Conservation (phyloP, 2,888 invertebrate genomes). For the Argyresthia albistria region DNA sequence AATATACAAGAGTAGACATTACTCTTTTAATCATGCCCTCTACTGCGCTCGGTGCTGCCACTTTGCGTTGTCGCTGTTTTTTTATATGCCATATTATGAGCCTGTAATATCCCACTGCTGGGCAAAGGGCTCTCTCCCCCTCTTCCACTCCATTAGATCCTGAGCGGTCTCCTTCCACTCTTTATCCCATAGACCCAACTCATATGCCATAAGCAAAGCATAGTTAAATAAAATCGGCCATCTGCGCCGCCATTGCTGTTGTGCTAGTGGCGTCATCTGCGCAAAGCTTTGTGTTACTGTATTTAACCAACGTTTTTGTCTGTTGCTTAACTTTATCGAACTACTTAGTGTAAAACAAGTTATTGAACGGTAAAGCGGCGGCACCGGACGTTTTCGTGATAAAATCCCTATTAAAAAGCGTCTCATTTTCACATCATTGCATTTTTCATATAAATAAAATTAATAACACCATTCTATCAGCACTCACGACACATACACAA, state of each 20-base stretch:
- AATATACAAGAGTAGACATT: conserved; percentile 57
- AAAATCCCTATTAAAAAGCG: conserved; percentile 51
- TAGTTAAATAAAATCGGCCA: too few relatives aligned
- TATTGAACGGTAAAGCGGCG: conserved; percentile 24
- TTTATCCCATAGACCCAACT: too few relatives aligned
- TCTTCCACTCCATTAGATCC: too few relatives aligned
- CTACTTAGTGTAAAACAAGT: conserved; percentile 12
- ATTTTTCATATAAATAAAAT: conserved; percentile 16
- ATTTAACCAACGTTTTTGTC: too few relatives aligned
- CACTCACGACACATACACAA: conserved; percentile 12
- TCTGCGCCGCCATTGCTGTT: too few relatives aligned
- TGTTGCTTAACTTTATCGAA: conserved; percentile 15
- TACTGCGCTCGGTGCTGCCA: conserved; percentile 34
- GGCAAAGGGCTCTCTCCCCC: too few relatives aligned
- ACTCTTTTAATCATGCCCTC: conserved; percentile 39
- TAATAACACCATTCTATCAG: conserved; percentile 31
- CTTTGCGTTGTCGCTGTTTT: conserved; percentile 21
- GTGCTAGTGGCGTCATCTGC: too few relatives aligned
- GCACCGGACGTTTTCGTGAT: conserved; percentile 31
- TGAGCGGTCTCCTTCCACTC: too few relatives aligned
- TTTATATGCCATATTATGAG: conserved; percentile 23
- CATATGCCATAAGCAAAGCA: too few relatives aligned
- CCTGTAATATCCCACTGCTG: too few relatives aligned
- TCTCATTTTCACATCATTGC: conserved; percentile 52
- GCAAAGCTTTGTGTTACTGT: too few relatives aligned